Conservation (phyloP, 1,140 invertebrate genomes). For the Apis laboriosa region DNA sequence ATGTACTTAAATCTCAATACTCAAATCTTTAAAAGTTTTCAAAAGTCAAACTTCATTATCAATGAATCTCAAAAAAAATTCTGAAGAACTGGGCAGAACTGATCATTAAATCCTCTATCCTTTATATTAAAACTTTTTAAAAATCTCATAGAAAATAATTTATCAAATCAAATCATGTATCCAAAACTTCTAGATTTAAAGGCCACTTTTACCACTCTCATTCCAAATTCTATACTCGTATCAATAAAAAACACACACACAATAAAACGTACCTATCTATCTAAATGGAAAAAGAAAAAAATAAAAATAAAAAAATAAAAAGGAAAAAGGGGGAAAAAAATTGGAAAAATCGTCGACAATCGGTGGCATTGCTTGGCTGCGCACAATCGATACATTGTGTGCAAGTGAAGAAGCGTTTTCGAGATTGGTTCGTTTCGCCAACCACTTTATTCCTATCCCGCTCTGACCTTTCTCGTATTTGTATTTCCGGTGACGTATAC, state of each 20-base stretch:
- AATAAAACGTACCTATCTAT: background rate
- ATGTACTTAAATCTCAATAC: no score
- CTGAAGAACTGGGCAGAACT: no score
- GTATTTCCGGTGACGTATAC: conserved; percentile 36
- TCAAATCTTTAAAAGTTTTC: no score
- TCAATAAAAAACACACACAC: background rate
- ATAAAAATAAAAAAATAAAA: background rate
- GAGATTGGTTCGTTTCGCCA: conserved; percentile 40
- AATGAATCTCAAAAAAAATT: no score
- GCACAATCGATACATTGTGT: conserved; percentile 46
- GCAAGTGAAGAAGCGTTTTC: conserved; percentile 33
- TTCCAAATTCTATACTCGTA: background rate
- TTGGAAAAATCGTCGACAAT: conserved; percentile 13
- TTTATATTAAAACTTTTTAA: background rate
- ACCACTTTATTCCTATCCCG: conserved; percentile 43
- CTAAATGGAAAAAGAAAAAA: background rate
- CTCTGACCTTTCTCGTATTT: conserved; percentile 40
- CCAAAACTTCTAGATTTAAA: no score
- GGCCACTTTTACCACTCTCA: background rate
- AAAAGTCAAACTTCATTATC: no score
- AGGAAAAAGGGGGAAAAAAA: background rate
- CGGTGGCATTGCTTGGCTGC: background rate
- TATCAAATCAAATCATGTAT: background rate
- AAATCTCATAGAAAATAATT: background rate
- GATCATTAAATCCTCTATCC: no score